These are phyloP conservation scores for Cyanocitta stelleri DNA, from an alignment of 2,113 vertebrate species.

Conservation along the genomic window DNA sequence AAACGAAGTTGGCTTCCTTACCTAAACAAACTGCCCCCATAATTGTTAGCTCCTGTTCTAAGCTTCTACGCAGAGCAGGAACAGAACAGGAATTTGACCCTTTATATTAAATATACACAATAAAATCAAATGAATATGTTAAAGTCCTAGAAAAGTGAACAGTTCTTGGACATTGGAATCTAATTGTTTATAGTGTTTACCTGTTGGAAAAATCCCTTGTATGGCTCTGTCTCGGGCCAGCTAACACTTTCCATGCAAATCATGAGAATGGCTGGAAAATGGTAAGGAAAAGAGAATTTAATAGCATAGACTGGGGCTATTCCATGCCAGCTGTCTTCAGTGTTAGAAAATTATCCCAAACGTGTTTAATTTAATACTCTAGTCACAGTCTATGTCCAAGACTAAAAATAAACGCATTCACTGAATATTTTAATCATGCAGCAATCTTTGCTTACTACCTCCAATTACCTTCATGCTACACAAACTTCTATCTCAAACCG, in stretches of 20 bases:
- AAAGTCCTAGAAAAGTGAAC: neutral
- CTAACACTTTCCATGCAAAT: neutral
- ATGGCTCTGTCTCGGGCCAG: neutral
- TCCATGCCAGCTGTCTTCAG: neutral
- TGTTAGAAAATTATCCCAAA: neutral
- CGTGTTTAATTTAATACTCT: neutral
- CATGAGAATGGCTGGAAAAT: neutral
- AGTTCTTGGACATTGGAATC: neutral
- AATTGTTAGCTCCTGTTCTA: neutral
- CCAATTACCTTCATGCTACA: neutral
- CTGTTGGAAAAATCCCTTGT: neutral
- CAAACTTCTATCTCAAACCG: neutral
- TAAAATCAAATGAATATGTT: neutral
- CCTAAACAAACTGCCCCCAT: fast-evolving
- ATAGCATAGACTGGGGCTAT: neutral
- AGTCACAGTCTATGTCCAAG: neutral
- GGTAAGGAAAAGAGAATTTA: neutral
- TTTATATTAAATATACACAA: neutral
- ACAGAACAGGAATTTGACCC: neutral
- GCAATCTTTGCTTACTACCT: neutral
- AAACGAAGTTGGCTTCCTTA: neutral
- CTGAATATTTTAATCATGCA: neutral
- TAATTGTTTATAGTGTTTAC: neutral
- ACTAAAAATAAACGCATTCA: neutral
- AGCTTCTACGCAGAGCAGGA: neutral